phyloP scores from a whole-genome alignment of 2,113 vertebrate genomes.

The Gasterosteus nipponicus region DNA sequence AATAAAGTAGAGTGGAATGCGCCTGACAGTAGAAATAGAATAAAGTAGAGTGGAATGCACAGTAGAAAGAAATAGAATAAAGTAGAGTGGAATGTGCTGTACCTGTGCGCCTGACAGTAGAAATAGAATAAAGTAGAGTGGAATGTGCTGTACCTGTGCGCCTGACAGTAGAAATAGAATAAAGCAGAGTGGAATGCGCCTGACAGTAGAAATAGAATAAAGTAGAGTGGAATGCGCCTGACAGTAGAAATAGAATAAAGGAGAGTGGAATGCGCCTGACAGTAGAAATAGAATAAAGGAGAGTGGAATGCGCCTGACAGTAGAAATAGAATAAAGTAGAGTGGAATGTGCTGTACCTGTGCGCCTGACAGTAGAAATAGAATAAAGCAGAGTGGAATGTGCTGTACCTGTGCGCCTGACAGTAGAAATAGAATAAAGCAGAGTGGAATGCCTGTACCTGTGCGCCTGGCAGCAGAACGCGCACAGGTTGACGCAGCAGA shows the following conservation, averaged over 20 bases:
- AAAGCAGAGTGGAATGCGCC: background rate
- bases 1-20: background rate
- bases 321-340: background rate
- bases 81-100: background rate
- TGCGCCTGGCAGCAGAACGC: constrained; percentile 93
- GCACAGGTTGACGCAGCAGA: constrained; percentile 87
- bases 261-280: fast-evolving
- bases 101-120: background rate
- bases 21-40: background rate
- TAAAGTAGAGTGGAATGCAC: too few species aligned
- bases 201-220: background rate
- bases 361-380: constrained; percentile 82
- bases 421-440: fast-evolving
- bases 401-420: background rate
- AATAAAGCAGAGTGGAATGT: background rate
- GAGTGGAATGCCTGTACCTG: constrained; percentile 78
- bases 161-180: background rate
- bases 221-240: fast-evolving
- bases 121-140: too few species aligned
- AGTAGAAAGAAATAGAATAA: background rate
- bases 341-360: constrained; percentile 85
- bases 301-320: background rate
- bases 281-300: background rate
- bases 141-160: background rate
- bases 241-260: background rate